Evolutionary conservation across 2,888 invertebrate genomes (phyloP), one percentile per base, ranked within the genome.

Genomic region (Salticus scenicus): DNA sequence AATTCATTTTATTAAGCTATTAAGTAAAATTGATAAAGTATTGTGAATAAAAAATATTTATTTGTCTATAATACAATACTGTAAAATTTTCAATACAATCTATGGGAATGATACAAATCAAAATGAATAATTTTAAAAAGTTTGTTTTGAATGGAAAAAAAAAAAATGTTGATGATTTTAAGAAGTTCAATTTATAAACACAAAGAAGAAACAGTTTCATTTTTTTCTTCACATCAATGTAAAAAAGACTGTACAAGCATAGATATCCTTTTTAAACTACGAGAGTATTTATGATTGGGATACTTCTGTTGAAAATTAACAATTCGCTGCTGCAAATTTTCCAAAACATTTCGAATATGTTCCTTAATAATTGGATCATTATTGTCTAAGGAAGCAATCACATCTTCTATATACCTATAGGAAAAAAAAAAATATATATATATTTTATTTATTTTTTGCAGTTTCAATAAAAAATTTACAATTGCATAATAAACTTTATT

Each of bases 341-440:
- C 93, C 79, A 97, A 92, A 33, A 98, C 95, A 33, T 93, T 93
- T 0, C 95, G 95, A 90, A 96, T 94, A 91, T 97, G 97, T 90
- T 96, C 96, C 88, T 94, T 93, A 0, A 96, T 96, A 70, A 96
- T 94, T 0, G 95, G 94, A 92, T 96, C 94, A 14, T 92, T 92
- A 2, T 94, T 93, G 91, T 97, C 96, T 83, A 98, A 92, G 90
- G 95, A 95, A 92, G 96, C 93, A 82, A 98, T 93, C 0, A 97
- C 96, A 90, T 97, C 97, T 90, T 96, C 95, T 81, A 98, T 92
- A 92, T 96, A 97, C 90, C 97, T 97, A 91, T 1, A 57, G 12
- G 5, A 24, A 20, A 57, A 57, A 24, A 12, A 57, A 57, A 57
- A 24, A 7, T 7, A 24, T 12, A n/a, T 47, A 47, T 47, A 17